Evolutionary conservation across 92 coral and sea anemone genomes (phyloP), one percentile per base, ranked within the genome.

Genomic region (Palythoa grandis): DNA sequence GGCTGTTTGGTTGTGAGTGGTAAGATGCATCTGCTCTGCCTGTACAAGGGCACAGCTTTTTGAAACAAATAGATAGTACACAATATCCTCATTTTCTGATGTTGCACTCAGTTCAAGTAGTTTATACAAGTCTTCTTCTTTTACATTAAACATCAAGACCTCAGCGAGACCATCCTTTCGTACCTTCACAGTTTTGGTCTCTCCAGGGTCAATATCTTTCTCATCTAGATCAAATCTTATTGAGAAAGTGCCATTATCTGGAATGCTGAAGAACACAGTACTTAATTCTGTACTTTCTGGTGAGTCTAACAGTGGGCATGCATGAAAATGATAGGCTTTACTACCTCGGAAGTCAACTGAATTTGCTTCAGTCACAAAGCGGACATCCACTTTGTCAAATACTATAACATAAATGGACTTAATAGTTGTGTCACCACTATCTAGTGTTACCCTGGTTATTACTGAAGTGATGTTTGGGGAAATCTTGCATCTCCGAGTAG

Each of bases 51-150:
- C 82, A 82, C 98, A 96, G 39, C 87, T 89, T 57, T 88, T 92
- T 3, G 98, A 96, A 19, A 96, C 95, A 67, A 90, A 75, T 20
- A 96, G 92, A 70, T 87, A 70, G 67, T 95, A 89, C 63, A 89
- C 95, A 29, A 70, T 72, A 24, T 90, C 89, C 23, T 83, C 77
- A 63, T 86, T 90, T 9, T 91, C 83, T 9, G 98, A 93, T 10
- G 95, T 39, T 15, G 88, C 96, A 0, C 95, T 82, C n/a, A 95
- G 77, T 82, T 95, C 94, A 79, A 92, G 68, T 19, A 95, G 89
- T 22, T 89, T 91, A 84, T 79, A 90, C 20, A 93, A 66, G 23
- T 91, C 74, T 5, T 91, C 78, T 19, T 85, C 88, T 50, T 78
- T 54, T 24, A 96, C 92, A 83, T 94, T 93, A 83, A 96, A 93